Conservation (phyloP, 2,113 vertebrate species). For the Rostratula benghalensis region DNA sequence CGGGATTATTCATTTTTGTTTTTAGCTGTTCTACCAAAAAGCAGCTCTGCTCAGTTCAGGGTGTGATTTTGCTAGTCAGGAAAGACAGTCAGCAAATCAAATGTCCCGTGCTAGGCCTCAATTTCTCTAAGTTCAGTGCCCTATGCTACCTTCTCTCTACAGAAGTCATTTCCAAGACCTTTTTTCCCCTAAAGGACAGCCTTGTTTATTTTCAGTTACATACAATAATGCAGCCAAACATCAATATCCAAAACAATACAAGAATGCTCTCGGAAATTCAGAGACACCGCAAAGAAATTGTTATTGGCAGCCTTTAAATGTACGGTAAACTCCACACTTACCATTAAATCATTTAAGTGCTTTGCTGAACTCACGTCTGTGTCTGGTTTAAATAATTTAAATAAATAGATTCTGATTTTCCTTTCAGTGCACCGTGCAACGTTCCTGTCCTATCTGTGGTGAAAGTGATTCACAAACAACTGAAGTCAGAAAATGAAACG, state of each 20-base stretch:
- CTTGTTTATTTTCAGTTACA: background rate
- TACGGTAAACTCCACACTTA: background rate
- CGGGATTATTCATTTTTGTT: background rate
- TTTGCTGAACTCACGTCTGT: background rate
- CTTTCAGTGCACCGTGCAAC: background rate
- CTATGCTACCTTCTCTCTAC: background rate
- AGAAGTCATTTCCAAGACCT: background rate
- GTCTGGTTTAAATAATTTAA: background rate
- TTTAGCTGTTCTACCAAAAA: background rate
- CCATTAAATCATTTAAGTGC: background rate
- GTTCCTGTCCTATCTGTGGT: background rate
- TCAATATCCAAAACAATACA: background rate
- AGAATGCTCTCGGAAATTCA: background rate
- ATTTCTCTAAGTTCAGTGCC: background rate
- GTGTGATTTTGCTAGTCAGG: background rate
- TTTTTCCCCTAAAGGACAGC: background rate
- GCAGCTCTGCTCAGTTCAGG: background rate
- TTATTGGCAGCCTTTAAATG: background rate
- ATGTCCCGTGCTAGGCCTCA: background rate
- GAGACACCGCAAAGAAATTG: background rate
- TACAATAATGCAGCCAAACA: background rate
- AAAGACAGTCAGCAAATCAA: background rate
- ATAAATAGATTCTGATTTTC: background rate
- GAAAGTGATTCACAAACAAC: background rate
- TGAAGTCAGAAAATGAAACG: background rate